A percentile compares a stretch with the other conserved stretches of the same genome.
Conservation (phyloP, 2,888 invertebrate genomes). For the Pseudococcus longispinus region DNA sequence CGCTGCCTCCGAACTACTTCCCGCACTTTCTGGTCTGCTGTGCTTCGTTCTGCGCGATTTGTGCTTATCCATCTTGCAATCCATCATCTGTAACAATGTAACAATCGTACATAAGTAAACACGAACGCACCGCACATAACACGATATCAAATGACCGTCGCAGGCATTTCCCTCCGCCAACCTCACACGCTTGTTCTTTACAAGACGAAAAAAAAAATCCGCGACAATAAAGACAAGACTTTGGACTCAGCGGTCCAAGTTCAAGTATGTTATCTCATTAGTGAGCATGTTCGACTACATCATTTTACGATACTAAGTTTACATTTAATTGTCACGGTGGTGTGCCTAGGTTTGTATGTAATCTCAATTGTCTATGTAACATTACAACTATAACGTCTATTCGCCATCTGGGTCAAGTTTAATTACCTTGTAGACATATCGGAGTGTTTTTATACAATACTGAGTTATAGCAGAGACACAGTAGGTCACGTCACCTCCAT, state of each 20-base stretch:
- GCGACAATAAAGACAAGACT: background rate
- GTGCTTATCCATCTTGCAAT: slow-evolving; percentile 49
- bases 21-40: slow-evolving; percentile 35
- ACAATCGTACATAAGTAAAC: background rate
- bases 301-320: background rate
- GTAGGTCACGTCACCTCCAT: background rate
- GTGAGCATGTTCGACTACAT: background rate
- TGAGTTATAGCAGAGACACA: background rate
- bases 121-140: background rate
- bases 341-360: background rate
- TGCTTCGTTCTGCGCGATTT: slow-evolving; percentile 47
- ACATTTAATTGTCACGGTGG: background rate
- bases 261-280: background rate
- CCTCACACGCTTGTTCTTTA: background rate
- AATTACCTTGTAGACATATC: background rate
- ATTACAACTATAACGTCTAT: background rate
- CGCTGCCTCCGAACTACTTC: slow-evolving; percentile 32
- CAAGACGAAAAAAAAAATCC: background rate
- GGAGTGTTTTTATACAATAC: background rate
- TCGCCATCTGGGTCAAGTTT: slow-evolving; percentile 36
- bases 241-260: background rate
- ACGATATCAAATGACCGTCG: background rate
- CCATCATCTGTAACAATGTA: background rate
- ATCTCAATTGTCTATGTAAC: background rate
- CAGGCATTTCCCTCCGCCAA: background rate